Base-by-base conservation (phyloP, 2,113 vertebrate genomes). In the Lipophrys pholis region DNA sequence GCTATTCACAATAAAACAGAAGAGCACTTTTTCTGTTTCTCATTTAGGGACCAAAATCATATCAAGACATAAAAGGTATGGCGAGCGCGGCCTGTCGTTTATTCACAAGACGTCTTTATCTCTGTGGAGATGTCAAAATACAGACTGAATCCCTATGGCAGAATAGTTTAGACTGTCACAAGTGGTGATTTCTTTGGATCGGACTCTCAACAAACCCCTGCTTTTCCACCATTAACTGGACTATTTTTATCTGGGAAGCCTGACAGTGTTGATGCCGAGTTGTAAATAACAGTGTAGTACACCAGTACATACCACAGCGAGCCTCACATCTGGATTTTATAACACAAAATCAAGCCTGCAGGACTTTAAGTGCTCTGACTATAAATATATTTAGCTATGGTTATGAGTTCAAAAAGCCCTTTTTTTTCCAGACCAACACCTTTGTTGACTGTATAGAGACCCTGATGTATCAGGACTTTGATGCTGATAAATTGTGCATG, bases 301-400 rank as follows among this genome's bases (percentile, higher is more conserved):
- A 15, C 72, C 61, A 55, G 76, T 67, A 80, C 86, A 90, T 90
- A 89, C 88, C 89, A 70, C 46, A 70, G 74, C 72, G 71, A 88
- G 80, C 51, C 55, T 58, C 86, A 86, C 94, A 93, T 93, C 91
- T 93, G 92, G 91, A 85, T 74, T 65, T 67, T 75, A 87, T 93
- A 81, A 93, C 21, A 59, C 52, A 80, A 81, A 59, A 62, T 83
- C 83, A 82, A 81, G 80, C 61, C 73, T 69, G 58, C 84, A 72
- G 77, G 78, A 73, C 87, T 80, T 88, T 16, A 69, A 74, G 79
- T 74, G 66, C 81, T 89, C 73, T 62, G 79, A 59, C 79, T 65
- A 71, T 80, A 87, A 90, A 87, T 83, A 87, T 76, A 35, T 41
- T 51, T 72, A 63, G 53, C 53, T 53, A 42, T 42, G 49, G 58